These are phyloP conservation scores for Lepilemur septentrionalis DNA, from an alignment of 2,797 vertebrate species.

Conservation along the genomic window DNA sequence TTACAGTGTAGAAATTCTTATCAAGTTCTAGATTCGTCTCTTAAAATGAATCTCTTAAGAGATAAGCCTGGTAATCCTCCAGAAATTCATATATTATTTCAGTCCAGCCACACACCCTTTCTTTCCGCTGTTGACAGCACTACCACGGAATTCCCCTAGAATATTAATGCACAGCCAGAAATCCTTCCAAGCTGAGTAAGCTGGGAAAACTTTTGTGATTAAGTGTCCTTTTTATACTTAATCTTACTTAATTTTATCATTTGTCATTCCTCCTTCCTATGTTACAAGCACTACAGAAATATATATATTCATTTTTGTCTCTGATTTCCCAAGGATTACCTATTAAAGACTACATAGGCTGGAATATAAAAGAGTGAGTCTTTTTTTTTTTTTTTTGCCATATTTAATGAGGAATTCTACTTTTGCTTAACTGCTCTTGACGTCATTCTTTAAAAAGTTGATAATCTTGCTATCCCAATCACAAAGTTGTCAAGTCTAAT, in stretches of 20 bases:
- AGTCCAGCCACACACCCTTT: not conserved
- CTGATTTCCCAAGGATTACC: not conserved
- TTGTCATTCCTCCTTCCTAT: not conserved
- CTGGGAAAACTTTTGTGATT: not conserved
- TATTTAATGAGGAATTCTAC: conserved; percentile 20
- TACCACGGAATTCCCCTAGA: not conserved
- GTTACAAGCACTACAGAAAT: not conserved
- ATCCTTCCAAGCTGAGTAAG: not conserved
- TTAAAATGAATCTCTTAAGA: not conserved
- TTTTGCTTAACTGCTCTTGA: conserved; percentile 5
- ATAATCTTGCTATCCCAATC: not conserved
- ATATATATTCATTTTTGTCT: conserved; percentile 10
- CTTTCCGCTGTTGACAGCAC: not conserved
- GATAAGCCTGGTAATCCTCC: not conserved
- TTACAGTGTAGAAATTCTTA: not conserved
- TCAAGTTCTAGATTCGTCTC: not conserved
- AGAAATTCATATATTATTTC: not conserved
- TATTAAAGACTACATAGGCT: not conserved
- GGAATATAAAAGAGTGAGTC: not conserved
- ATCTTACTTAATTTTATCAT: not conserved
- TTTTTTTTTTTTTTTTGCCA: not conserved
- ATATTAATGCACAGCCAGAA: not conserved
- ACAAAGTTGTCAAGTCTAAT: not conserved
- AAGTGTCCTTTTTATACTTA: not conserved
- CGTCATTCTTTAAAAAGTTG: not conserved